These are phyloP conservation scores for Lutjanus argentimaculatus DNA, from an alignment of 2,797 vertebrate species.

Conservation along the genomic window DNA sequence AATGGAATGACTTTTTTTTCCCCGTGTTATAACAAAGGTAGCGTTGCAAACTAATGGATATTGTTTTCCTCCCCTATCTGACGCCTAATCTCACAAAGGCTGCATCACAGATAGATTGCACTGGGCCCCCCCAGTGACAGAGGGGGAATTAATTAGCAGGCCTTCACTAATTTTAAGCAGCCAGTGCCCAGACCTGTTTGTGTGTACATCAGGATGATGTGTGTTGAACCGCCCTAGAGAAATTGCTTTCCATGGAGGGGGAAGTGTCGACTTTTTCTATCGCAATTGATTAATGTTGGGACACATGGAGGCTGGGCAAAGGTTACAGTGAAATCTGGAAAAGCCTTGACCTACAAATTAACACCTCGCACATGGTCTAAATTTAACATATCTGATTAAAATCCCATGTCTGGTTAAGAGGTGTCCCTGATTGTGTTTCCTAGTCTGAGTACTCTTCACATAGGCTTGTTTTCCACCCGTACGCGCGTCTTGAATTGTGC, in stretches of 20 bases:
- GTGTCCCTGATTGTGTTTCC: conserved; percentile 71
- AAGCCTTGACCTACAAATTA: conserved; percentile 83
- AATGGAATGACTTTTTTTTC: conserved; percentile 74
- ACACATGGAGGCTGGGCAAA: conserved; percentile 77
- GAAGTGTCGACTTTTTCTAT: conserved; percentile 67
- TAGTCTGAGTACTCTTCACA: conserved; percentile 67
- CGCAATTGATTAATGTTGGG: conserved; percentile 82
- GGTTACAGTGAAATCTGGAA: conserved; percentile 75
- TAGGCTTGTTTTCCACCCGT: conserved; percentile 65
- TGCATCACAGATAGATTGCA: conserved; percentile 80
- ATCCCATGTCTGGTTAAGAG: conserved; percentile 73
- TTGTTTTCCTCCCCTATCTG: conserved; percentile 83
- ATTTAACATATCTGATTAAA: conserved; percentile 84
- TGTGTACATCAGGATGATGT: conserved; percentile 69
- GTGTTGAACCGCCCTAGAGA: conserved; percentile 74
- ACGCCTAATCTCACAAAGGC: conserved; percentile 81
- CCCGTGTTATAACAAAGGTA: conserved; percentile 76
- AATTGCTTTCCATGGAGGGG: conserved; percentile 75
- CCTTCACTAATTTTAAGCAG: conserved; percentile 82
- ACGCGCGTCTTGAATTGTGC: conserved; percentile 66
- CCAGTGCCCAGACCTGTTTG: conserved; percentile 75
- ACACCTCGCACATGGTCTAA: conserved; percentile 68
- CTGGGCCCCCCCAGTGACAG: conserved; percentile 75
- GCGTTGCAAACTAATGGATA: conserved; percentile 81
- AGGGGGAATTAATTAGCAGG: conserved; percentile 85